Base-by-base conservation (phyloP, 2,113 vertebrate genomes). In the Salvator merianae region DNA sequence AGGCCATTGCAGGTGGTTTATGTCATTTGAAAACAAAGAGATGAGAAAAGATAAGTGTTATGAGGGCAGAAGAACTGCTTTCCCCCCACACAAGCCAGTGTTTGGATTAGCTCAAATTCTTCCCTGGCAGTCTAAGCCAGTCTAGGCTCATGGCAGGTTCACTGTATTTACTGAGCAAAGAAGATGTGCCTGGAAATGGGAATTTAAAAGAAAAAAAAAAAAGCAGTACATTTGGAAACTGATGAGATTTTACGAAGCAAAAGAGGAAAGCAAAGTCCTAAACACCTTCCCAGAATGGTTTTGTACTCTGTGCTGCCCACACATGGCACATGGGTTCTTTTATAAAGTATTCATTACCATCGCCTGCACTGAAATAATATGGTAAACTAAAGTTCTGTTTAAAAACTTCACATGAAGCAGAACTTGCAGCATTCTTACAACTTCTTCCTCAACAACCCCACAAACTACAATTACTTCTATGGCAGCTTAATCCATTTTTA, bases 291-390 rank as follows among this genome's bases (percentile, higher is more conserved):
- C 24, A 71, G 32, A 47, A 38, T 84, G 38, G 32, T 47, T 14
- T 71, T 34, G 36, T 53, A 20, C 4, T 7, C 24, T 43, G 28
- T 30, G 24, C 24, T 38, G 7, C 68, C 26, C 26, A 30, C 34
- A 72, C 32, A 43, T 0, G 0, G 1, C 0, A 20, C 30, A 26
- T 20, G 10, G 9, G 43, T 30, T 53, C n/a, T 38, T n/a, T 26
- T n/a, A 18, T 26, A 73, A 62, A 72, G 30, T n/a, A 72, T 79
- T 79, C 20, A 63, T 30, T 32, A 55, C 30, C 26, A 53, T 9
- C 63, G 38, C 26, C 36, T 55, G 36, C 40, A 71, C 24, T 28
- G 40, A 70, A 62, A 63, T 68, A 72, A 34, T 22, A 72, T 8
- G 20, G 14, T 14, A 38, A 30, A 59, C 26, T 7, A 72, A 71